Percentiles rank a stretch among this genome's conserved stretches.
phyloP scores from a whole-genome alignment of 2,113 vertebrate genomes.

The Trochalopteron elliotii region DNA sequence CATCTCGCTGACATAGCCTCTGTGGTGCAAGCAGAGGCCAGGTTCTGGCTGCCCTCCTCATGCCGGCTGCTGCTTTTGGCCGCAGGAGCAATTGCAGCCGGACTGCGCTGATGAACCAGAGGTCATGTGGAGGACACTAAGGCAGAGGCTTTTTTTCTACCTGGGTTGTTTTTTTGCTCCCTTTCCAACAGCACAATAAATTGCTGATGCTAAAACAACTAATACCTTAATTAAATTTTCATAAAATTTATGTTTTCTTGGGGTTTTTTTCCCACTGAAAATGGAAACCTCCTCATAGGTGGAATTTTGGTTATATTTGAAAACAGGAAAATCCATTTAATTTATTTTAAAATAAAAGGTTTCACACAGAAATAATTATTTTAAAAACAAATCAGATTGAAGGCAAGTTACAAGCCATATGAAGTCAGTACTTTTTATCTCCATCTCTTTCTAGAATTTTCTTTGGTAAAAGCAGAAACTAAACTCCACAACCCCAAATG shows the following conservation, averaged over 20 bases:
- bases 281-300: not conserved
- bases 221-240: not conserved
- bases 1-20: not conserved
- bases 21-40: not conserved
- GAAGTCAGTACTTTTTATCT: not conserved
- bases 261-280: not conserved
- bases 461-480: not conserved
- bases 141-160: not conserved
- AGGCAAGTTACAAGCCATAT: not conserved
- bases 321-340: not conserved
- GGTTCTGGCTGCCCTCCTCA: not conserved
- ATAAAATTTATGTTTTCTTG: not conserved
- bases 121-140: not conserved
- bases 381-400: not conserved
- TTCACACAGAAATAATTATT: not conserved
- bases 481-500: not conserved
- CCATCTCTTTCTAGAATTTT: not conserved
- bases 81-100: rapidly evolving
- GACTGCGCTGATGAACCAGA: not conserved
- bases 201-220: not conserved
- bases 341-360: not conserved
- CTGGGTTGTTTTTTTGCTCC: too few relatives aligned
- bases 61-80: not conserved
- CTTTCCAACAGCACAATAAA: not conserved
- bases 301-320: not conserved